Base-by-base conservation (phyloP, 1,140 invertebrate species). In the Aleiodes sp. region DNA sequence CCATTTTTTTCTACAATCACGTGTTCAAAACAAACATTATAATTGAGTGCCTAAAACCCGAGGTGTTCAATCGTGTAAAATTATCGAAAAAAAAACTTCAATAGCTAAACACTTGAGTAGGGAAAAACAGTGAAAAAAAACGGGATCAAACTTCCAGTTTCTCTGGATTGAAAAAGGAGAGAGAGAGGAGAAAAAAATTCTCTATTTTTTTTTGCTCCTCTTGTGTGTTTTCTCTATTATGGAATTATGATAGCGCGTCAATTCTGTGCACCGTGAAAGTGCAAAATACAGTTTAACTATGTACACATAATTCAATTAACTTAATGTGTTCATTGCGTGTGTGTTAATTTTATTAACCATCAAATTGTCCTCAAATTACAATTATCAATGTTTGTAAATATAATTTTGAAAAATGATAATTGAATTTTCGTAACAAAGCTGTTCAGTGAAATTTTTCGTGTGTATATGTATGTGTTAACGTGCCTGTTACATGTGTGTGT, bases 191-290 rank as follows among this genome's bases (percentile, higher is more conserved):
- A 31, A 28, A 31, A 52, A 46, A 9, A 31, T 57, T 29, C 2
- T 43, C 19, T 37, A 37, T 26, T 35, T 33, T 52, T 73, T 64
- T 65, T 19, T 61, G 56, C 64, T 64, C 60, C 10, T 35, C 66
- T 29, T 37, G 59, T 19, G 65, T 37, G 43, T 64, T 24, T 52
- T 24, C 56, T 26, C 43, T 73, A 76, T 52, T 59, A 76, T 76
- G 76, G 33, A n/a, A 69, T 69, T 68, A 71, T 78, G 31, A 71
- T 73, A 69, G 64, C 64, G 75, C 71, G 70, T 71, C 61, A 72
- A 60, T 67, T 70, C 65, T 68, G 79, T 79, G 77, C 79, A 72
- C 66, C 68, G 80, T 81, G 75, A 82, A 80, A 77, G 72, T 79
- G 70, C 66, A 66, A 72, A 41, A 64, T 70, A 21, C n/a, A n/a